Percentiles rank a stretch among this genome's conserved stretches.
Evolutionary conservation across 2,888 invertebrate genomes (phyloP).

Genomic region (Norana najaformis): DNA sequence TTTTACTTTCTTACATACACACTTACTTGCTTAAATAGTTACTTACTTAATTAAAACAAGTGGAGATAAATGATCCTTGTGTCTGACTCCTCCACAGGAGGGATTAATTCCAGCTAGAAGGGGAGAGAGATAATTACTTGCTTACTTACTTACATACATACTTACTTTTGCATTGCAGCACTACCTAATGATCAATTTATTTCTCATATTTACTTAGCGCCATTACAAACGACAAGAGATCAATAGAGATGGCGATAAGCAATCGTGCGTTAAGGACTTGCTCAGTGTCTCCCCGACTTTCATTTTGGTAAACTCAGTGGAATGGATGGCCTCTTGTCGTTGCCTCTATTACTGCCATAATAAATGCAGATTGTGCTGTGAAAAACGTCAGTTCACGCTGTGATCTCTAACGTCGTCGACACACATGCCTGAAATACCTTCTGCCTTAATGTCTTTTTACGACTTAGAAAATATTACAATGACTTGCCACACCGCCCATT

Average conservation of each 20-base stretch:
- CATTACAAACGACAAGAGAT: neutral
- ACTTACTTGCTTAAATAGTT: neutral
- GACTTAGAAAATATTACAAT: neutral
- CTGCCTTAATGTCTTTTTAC: neutral
- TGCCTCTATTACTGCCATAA: neutral
- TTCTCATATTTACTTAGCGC: neutral
- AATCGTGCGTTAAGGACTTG: neutral
- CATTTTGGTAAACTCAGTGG: neutral
- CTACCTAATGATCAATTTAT: neutral
- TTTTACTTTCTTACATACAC: neutral
- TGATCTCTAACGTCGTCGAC: neutral
- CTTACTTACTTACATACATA: neutral
- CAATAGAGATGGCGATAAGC: no score
- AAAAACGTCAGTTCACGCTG: neutral
- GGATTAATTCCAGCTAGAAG: no score
- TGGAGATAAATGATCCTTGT: no score
- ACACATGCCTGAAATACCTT: neutral
- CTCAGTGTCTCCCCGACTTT: neutral
- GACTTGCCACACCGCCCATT: neutral
- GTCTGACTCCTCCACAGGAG: no score
- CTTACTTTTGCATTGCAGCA: neutral
- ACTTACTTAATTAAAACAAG: no score
- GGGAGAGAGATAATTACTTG: no score
- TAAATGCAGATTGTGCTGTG: neutral
- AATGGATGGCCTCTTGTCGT: neutral